phyloP scores from a whole-genome alignment of 2,888 invertebrate species.

The Papilio demoleus region DNA sequence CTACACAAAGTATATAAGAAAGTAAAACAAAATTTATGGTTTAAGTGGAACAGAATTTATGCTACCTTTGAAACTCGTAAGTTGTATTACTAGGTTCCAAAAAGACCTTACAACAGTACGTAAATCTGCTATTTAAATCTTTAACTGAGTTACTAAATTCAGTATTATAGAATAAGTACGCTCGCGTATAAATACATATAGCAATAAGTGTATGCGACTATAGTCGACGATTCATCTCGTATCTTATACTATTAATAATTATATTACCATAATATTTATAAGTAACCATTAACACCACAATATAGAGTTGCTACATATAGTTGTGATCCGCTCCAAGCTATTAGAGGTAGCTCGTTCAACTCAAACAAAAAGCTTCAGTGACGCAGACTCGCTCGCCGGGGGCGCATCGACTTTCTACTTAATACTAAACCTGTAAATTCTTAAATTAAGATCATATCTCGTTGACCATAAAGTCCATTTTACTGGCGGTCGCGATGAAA shows the following conservation, averaged over 20 bases:
- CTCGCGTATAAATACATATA: too few relatives aligned
- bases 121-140: too few relatives aligned
- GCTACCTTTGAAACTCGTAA: too few relatives aligned
- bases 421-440: slow-evolving; percentile 60
- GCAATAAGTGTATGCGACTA: too few relatives aligned
- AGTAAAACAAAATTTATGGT: too few relatives aligned
- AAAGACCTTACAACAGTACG: too few relatives aligned
- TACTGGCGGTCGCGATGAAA: slow-evolving; percentile 52
- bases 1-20: too few relatives aligned
- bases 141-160: too few relatives aligned
- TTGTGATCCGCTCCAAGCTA: slow-evolving; percentile 80
- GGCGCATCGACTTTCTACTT: slow-evolving; percentile 65
- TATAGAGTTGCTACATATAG: slow-evolving; percentile 78
- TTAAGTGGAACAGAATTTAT: too few relatives aligned
- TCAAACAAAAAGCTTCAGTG: slow-evolving; percentile 80
- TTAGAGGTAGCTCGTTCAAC: slow-evolving; percentile 80
- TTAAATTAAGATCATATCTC: slow-evolving; percentile 78
- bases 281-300: slow-evolving; percentile 70
- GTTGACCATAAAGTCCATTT: slow-evolving; percentile 66
- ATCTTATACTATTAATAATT: too few relatives aligned
- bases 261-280: neutral
- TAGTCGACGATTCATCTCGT: neutral
- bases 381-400: slow-evolving; percentile 69
- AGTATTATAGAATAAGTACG: too few relatives aligned
- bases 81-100: too few relatives aligned